Evolutionary conservation across 2,113 vertebrate genomes (phyloP), one percentile per base, ranked within the genome.

Genomic region (Salvator merianae): DNA sequence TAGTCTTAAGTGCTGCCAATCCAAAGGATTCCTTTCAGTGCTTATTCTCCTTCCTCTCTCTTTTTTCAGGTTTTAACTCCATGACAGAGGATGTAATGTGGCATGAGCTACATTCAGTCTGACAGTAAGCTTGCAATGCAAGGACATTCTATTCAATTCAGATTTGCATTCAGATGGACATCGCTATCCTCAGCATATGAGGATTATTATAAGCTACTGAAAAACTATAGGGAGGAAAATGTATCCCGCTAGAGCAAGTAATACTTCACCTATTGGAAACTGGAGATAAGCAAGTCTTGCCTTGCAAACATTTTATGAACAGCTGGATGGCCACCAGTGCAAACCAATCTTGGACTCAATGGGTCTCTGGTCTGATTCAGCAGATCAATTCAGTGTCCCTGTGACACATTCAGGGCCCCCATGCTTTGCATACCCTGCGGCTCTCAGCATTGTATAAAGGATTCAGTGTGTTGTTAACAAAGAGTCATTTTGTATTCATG

Each of bases 401-500:
- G 36, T 77, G 63, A 66, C 71, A 53, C 30, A 81, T 87, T 79
- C 69, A 65, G 78, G 88, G 80, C 86, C 89, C 81, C 83, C 36
- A 4, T 2, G 2, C 53, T 87, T 66, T 85, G 82, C 77, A 86
- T 18, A 12, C 34, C 87, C 92, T 93, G 93, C 91, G 89, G 88
- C 87, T 53, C 26, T 81, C 86, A 69, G 18, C 38, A 74, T 50
- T 13, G 26, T 87, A 95, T 92, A 91, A 91, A 92, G 86, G 24
- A 36, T 86, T 10, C 28, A 38, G 81, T 95, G 91, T 95, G 81
- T 84, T 72, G 81, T 65, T 81, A 84, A 91, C 93, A 95, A 92
- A 92, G 90, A 66, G 63, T 59, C 91, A 87, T 93, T 94, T 92
- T 95, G 83, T 77, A 91, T 94, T 94, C 92, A 0, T n/a, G 18